Conservation (phyloP, 2,113 vertebrate species). For the Osmerus eperlanus region DNA sequence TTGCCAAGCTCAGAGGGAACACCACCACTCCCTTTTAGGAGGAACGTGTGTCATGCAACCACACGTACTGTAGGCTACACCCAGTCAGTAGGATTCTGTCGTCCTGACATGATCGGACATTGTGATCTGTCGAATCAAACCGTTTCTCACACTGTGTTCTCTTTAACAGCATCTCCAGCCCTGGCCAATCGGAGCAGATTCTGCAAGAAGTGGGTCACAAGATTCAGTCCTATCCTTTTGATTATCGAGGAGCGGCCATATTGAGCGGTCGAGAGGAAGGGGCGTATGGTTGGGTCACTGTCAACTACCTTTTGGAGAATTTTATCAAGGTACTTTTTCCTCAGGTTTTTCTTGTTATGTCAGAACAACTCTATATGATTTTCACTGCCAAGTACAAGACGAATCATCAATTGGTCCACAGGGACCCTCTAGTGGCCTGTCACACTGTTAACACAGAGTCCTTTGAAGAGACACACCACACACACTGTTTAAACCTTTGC, state of each 20-base stretch:
- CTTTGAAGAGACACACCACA: neutral
- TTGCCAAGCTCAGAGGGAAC: neutral
- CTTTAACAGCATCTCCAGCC: conserved; percentile 66
- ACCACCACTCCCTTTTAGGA: neutral
- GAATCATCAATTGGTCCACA: too few species aligned
- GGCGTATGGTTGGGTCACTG: conserved; percentile 84
- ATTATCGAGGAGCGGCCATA: conserved; percentile 74
- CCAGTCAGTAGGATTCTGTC: too few species aligned
- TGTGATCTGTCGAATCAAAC: too few species aligned
- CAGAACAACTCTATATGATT: neutral
- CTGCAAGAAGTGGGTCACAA: conserved; percentile 70
- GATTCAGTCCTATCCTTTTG: conserved; percentile 76
- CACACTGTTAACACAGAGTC: too few species aligned
- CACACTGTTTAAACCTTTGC: too few species aligned
- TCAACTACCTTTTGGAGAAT: conserved; percentile 84
- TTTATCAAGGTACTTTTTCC: conserved; percentile 77
- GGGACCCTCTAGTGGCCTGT: too few species aligned
- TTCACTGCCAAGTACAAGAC: too few species aligned
- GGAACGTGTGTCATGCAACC: neutral
- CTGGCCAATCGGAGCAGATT: conserved; percentile 58
- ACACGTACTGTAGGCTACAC: neutral
- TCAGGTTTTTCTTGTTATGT: neutral
- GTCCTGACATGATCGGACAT: too few species aligned
- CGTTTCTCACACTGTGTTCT: neutral
- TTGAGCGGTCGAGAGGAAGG: conserved; percentile 80